phyloP scores from a whole-genome alignment of 2,888 invertebrate genomes.

The Meiosimyza decipiens region DNA sequence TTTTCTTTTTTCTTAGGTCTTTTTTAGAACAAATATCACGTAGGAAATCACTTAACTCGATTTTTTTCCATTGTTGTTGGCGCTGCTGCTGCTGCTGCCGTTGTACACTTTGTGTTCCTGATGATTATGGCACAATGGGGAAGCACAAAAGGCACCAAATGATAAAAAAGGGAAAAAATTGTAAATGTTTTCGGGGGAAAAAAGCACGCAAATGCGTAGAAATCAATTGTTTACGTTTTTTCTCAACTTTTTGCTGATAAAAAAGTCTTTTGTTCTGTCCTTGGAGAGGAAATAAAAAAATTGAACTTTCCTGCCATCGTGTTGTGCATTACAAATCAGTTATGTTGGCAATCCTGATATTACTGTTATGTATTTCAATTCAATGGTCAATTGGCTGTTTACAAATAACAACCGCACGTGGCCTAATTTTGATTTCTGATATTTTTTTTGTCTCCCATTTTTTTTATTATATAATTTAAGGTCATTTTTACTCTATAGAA shows the following conservation, averaged over 20 bases:
- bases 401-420: slow-evolving; percentile 53
- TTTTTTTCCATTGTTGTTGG: slow-evolving; percentile 34
- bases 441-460: slow-evolving; percentile 43
- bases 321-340: slow-evolving; percentile 58
- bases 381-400: slow-evolving; percentile 28
- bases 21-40: slow-evolving; percentile 49
- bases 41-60: slow-evolving; percentile 55
- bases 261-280: not conserved
- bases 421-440: slow-evolving; percentile 60
- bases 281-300: no score
- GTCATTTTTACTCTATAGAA: slow-evolving; percentile 43
- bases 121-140: slow-evolving; percentile 38
- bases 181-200: slow-evolving; percentile 23
- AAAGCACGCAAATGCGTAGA: slow-evolving; percentile 62
- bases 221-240: slow-evolving; percentile 59
- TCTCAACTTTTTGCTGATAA: not conserved
- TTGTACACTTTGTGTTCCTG: slow-evolving; percentile 8
- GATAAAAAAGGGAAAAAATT: slow-evolving; percentile 18
- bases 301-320: slow-evolving; percentile 44
- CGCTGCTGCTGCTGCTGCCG: slow-evolving; percentile 7
- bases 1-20: not conserved
- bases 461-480: slow-evolving; percentile 54
- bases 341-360: slow-evolving; percentile 30
- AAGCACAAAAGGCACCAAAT: slow-evolving; percentile 32
- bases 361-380: slow-evolving; percentile 17